These are phyloP conservation scores for Mesorhabditis spiculigera DNA, from an alignment of 2,888 invertebrate species.

Conservation along the genomic window DNA sequence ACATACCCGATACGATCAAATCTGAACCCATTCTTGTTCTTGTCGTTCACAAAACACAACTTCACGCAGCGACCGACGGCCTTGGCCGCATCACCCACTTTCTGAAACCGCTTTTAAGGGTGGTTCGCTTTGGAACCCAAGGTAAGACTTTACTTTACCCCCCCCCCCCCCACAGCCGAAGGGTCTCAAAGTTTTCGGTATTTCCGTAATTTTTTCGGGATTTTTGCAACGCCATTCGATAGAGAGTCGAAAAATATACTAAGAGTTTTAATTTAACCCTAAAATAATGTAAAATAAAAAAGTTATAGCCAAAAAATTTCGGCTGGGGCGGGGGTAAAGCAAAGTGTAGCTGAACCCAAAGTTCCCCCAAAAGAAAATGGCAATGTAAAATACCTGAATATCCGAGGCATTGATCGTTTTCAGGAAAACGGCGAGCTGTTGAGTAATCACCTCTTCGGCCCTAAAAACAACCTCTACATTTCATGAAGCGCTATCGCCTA, in stretches of 20 bases:
- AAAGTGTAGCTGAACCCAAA: too few relatives aligned
- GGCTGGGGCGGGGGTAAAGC: too few relatives aligned
- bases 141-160: neutral
- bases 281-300: too few relatives aligned
- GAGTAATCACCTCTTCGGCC: neutral
- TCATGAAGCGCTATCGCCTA: neutral
- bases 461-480: neutral
- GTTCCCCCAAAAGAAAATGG: too few relatives aligned
- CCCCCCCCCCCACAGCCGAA: neutral
- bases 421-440: neutral
- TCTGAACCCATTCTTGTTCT: neutral
- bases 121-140: neutral
- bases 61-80: neutral
- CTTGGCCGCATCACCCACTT: constrained; percentile 3
- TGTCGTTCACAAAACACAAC: neutral
- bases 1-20: neutral
- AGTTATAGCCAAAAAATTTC: too few relatives aligned
- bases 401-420: neutral
- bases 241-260: too few relatives aligned
- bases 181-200: neutral
- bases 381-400: neutral
- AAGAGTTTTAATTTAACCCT: too few relatives aligned
- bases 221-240: too few relatives aligned
- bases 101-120: neutral
- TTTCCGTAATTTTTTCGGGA: too few relatives aligned